phyloP scores from a whole-genome alignment of 53 echinoderm and acorn worm genomes.

The Luidia sarsii region DNA sequence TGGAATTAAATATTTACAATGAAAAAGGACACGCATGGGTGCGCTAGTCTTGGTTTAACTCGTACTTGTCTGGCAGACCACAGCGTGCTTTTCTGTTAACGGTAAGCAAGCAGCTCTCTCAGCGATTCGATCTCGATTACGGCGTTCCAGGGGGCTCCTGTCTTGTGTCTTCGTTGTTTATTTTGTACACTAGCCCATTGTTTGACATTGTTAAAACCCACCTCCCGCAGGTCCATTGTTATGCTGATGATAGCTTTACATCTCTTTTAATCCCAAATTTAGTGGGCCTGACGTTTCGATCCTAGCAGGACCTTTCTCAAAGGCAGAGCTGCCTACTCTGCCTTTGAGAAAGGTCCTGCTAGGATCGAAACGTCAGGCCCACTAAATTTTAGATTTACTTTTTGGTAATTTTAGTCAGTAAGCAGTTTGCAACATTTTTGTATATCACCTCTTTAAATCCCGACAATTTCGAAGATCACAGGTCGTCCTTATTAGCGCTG shows the following conservation, averaged over 20 bases:
- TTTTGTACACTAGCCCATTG: constrained; percentile 25
- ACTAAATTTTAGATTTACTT: too few relatives aligned
- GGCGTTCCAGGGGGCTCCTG: constrained; percentile 13
- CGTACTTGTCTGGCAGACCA: constrained; percentile 29
- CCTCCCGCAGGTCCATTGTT: constrained; percentile 8
- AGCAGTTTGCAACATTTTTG: too few relatives aligned
- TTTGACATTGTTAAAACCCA: constrained; percentile 9
- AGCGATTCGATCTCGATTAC: not conserved
- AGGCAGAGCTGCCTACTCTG: too few relatives aligned
- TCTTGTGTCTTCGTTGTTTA: constrained; percentile 5
- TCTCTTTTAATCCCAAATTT: not conserved
- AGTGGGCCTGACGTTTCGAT: too few relatives aligned
- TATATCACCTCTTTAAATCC: too few relatives aligned
- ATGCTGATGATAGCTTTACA: constrained; percentile 8
- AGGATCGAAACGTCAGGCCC: too few relatives aligned
- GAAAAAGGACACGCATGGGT: too few relatives aligned
- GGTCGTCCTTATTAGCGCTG: not conserved
- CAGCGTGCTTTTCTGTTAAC: not conserved
- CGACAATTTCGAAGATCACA: constrained; percentile 2
- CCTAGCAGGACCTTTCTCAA: too few relatives aligned
- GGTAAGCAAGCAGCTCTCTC: not conserved
- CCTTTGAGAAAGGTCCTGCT: too few relatives aligned
- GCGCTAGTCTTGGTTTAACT: constrained; percentile 37
- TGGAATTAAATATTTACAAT: too few relatives aligned
- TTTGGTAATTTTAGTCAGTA: too few relatives aligned